Evolutionary conservation across 2,888 invertebrate species (phyloP).

Genomic region (Sarcophaga carnaria): DNA sequence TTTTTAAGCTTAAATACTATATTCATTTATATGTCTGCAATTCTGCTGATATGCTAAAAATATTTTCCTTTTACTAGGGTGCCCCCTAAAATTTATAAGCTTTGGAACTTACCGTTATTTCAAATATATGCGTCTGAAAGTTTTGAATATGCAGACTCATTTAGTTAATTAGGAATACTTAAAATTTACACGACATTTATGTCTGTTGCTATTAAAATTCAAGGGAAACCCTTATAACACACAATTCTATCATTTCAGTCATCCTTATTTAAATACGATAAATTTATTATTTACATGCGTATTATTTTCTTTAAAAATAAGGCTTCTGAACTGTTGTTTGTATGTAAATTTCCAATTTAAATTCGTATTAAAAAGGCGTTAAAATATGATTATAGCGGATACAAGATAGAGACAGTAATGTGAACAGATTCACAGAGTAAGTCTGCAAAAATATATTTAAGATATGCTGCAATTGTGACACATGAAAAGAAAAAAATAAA

Average conservation of each 20-base stretch:
- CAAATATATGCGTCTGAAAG: too few species aligned
- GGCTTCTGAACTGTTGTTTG: constrained; percentile 2
- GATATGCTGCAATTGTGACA: neutral
- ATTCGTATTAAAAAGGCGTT: constrained; percentile 16
- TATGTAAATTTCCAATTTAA: constrained; percentile 37
- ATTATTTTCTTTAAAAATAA: neutral
- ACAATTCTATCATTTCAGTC: neutral
- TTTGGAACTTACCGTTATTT: neutral
- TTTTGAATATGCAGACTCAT: neutral
- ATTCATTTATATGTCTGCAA: neutral
- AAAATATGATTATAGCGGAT: constrained; percentile 25
- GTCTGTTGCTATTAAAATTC: too few species aligned
- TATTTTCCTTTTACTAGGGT: neutral
- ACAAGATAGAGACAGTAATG: constrained; percentile 8
- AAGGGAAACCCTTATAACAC: too few species aligned
- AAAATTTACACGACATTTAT: too few species aligned
- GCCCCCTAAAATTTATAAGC: neutral
- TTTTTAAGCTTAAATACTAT: neutral
- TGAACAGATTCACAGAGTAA: neutral
- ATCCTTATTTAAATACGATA: neutral
- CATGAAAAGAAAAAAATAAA: neutral
- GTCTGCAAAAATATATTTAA: too few species aligned
- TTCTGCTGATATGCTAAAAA: neutral
- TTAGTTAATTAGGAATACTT: neutral
- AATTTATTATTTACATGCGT: neutral